Conservation (phyloP, 2,113 vertebrate genomes). For the Catagonus wagneri region DNA sequence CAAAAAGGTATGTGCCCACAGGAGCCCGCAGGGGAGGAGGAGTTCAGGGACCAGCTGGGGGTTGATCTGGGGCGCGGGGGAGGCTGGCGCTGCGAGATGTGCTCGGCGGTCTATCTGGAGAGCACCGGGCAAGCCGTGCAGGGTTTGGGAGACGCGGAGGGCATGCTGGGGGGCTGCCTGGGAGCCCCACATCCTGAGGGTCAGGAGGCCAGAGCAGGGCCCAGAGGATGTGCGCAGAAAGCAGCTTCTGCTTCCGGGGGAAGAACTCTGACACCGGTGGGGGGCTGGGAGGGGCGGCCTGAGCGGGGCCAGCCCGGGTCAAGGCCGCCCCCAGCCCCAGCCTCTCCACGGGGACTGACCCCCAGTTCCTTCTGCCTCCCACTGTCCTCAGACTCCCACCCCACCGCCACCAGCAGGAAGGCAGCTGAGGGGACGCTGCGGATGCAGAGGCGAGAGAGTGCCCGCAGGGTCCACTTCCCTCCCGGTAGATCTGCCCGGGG, state of each 20-base stretch:
- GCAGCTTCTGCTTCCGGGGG: not conserved
- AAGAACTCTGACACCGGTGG: not conserved
- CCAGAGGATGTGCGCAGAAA: not conserved
- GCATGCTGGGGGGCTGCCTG: not conserved
- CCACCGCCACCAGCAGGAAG: too few relatives aligned
- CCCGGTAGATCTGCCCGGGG: not conserved
- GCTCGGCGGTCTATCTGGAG: not conserved
- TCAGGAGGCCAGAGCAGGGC: not conserved
- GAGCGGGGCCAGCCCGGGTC: not conserved
- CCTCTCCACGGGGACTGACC: not conserved
- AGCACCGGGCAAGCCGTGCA: too few relatives aligned
- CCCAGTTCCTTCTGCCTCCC: not conserved
- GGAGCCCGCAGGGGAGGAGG: not conserved
- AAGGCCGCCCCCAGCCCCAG: not conserved
- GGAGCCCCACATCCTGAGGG: not conserved
- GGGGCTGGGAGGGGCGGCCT: fast-evolving
- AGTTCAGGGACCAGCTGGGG: not conserved
- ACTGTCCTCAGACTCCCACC: not conserved
- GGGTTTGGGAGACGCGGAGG: too few relatives aligned
- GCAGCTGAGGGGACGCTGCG: not conserved
- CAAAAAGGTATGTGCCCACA: fast-evolving
- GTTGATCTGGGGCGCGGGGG: not conserved
- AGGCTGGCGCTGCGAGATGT: not conserved
- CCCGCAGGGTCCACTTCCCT: not conserved
- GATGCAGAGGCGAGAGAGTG: not conserved